Evolutionary conservation across 2,113 vertebrate species (phyloP).

Genomic region (Theropithecus gelada): DNA sequence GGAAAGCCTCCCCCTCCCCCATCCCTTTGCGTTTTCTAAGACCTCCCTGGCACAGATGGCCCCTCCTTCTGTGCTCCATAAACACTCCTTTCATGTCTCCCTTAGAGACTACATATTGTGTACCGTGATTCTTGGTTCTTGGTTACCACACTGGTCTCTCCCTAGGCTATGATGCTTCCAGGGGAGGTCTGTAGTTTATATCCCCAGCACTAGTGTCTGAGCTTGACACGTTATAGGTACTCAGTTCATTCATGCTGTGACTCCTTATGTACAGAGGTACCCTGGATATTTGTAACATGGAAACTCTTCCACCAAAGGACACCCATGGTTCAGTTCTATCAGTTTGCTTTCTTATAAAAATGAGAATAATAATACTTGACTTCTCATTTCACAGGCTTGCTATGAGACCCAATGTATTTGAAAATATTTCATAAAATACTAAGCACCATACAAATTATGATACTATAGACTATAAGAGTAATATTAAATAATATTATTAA

Average conservation of each 20-base stretch:
- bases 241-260: background rate
- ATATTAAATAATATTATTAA: constrained; percentile 1
- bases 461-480: background rate
- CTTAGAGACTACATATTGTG: background rate
- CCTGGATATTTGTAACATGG: background rate
- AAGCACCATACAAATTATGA: background rate
- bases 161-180: background rate
- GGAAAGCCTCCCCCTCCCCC: background rate
- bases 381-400: background rate
- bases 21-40: constrained; percentile 23
- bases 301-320: background rate
- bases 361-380: background rate
- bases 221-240: background rate
- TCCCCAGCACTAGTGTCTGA: background rate
- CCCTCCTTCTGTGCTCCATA: background rate
- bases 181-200: background rate
- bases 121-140: background rate
- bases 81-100: background rate
- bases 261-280: background rate
- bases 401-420: background rate
- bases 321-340: background rate
- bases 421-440: background rate
- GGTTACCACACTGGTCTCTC: background rate
- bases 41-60: constrained; percentile 16
- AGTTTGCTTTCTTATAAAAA: background rate